Percentiles rank a stretch among this genome's conserved stretches.
Evolutionary conservation across 2,113 vertebrate genomes (phyloP).

Genomic region (Phylloscopus whistleri): DNA sequence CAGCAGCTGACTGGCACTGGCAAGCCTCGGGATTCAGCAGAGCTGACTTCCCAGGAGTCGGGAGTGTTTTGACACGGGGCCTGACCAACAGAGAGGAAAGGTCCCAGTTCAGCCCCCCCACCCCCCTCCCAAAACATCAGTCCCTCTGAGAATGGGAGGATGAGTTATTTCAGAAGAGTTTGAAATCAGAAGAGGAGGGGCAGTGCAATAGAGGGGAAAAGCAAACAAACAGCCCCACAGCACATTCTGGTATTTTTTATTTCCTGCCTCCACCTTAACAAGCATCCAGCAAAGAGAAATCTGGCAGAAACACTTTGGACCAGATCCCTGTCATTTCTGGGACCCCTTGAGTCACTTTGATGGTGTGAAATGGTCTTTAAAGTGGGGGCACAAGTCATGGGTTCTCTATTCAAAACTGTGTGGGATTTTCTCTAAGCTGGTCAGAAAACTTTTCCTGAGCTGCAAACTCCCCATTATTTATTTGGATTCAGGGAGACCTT

Average conservation of each 20-base stretch:
- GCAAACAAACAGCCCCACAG: not conserved
- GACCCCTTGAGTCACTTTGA: not conserved
- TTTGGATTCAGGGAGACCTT: not conserved
- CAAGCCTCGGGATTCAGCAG: slow-evolving; percentile 14
- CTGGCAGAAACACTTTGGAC: not conserved
- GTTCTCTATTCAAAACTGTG: not conserved
- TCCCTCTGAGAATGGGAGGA: not conserved
- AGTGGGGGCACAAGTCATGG: not conserved
- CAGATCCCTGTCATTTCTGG: not conserved
- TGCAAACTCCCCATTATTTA: not conserved
- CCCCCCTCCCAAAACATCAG: not conserved
- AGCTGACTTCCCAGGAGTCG: slow-evolving; percentile 37
- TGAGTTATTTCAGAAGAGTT: slow-evolving; percentile 22
- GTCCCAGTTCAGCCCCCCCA: not conserved
- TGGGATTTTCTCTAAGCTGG: not conserved
- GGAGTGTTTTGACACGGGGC: slow-evolving; percentile 12
- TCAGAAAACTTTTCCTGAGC: slow-evolving; percentile 2
- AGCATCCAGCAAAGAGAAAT: not conserved
- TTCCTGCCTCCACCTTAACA: not conserved
- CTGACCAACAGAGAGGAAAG: slow-evolving; percentile 26
- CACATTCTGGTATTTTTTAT: not conserved
- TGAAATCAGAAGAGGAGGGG: not conserved
- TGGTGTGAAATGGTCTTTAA: not conserved
- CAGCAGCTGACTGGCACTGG: slow-evolving; percentile 71
- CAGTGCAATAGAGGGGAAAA: not conserved